Evolutionary conservation across 2,888 invertebrate species (phyloP).

Genomic region (Sepiola atlantica): DNA sequence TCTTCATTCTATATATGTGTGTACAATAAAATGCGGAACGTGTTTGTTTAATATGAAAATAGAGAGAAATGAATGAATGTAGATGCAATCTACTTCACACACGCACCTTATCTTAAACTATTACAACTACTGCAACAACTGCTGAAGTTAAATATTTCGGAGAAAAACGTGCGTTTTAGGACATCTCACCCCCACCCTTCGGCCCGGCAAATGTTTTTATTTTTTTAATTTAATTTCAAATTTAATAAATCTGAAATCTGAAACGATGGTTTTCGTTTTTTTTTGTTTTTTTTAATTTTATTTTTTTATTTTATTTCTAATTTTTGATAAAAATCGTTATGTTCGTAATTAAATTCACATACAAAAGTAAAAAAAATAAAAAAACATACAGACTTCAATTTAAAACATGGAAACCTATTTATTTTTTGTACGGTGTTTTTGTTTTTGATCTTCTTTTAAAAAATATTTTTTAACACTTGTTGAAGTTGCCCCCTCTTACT

Average conservation of each 20-base stretch:
- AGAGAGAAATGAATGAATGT: neutral
- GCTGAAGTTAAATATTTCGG: neutral
- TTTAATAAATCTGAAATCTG: neutral
- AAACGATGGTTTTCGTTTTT: too few species aligned
- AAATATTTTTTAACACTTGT: neutral
- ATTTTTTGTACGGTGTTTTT: too few species aligned
- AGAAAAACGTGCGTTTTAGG: neutral
- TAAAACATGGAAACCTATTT: too few species aligned
- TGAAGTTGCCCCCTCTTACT: neutral
- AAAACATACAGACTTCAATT: neutral
- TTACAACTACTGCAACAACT: neutral
- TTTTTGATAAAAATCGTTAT: neutral
- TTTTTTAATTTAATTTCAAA: neutral
- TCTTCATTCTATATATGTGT: neutral
- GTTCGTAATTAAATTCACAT: neutral
- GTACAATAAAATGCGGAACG: neutral
- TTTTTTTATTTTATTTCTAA: too few species aligned
- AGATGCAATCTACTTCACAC: neutral
- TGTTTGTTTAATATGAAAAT: neutral
- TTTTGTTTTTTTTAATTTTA: too few species aligned
- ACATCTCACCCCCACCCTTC: neutral
- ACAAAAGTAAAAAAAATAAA: too few species aligned
- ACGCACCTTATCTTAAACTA: neutral
- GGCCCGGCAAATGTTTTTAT: neutral
- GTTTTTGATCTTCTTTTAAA: too few species aligned